These are phyloP conservation scores for Timema cristinae DNA, from an alignment of 2,888 invertebrate species.

Conservation along the genomic window DNA sequence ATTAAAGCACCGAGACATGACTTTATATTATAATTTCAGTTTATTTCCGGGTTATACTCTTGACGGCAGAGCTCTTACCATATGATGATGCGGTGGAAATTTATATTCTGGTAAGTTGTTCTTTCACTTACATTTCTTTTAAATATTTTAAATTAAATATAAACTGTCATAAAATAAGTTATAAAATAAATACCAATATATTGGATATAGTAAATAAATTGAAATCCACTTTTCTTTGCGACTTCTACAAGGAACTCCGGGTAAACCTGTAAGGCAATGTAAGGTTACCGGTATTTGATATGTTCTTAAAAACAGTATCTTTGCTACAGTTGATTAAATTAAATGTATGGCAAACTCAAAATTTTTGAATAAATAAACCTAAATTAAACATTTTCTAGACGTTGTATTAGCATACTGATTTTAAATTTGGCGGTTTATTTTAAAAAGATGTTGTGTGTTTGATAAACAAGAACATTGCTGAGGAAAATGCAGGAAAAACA, in stretches of 20 bases:
- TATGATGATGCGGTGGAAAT: conserved; percentile 45
- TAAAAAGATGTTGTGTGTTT: background rate
- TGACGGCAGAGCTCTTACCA: conserved; percentile 43
- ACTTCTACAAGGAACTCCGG: no score
- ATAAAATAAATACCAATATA: background rate
- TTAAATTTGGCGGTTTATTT: background rate
- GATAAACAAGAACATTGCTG: background rate
- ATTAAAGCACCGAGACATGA: background rate
- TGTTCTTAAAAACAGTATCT: no score
- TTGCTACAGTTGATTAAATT: no score
- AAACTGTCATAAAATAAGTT: background rate
- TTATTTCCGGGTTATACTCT: conserved; percentile 42
- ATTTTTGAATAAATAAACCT: no score
- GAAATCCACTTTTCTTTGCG: no score
- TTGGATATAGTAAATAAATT: background rate
- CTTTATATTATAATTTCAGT: conserved; percentile 37
- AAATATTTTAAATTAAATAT: conserved; percentile 22
- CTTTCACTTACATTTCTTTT: background rate
- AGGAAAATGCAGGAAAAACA: background rate
- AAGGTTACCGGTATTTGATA: no score
- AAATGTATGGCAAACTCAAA: no score
- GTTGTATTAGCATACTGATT: no score
- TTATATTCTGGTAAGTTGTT: conserved; percentile 42
- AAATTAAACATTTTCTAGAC: no score
- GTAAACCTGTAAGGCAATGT: no score